Base-by-base conservation (phyloP, 2,888 invertebrate genomes). In the Malthinus seriepunctatus region DNA sequence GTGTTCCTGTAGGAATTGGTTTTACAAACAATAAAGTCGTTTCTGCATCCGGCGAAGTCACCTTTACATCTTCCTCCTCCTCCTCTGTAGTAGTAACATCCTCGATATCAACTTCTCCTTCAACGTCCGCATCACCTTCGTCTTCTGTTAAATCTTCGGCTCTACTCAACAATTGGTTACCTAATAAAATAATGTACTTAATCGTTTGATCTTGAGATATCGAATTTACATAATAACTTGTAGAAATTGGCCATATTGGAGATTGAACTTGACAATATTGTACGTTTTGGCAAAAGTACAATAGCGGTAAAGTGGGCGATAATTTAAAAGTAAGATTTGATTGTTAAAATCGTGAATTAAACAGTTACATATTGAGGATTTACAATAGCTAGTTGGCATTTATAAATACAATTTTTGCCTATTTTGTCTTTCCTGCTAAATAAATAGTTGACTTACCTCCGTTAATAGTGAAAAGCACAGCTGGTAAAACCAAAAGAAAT, bases 21-120 rank as follows among this genome's bases (percentile, higher is more conserved):
- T 89, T 90, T 1, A 88, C 91, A 78, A 99, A 99, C 59, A 97
- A 81, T 72, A 98, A 86, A 10, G 88, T 90, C 0, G 97, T 93
- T 70, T 96, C 95, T 2, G 94, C 93, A 81, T 97, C 91, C 44
- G 93, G 91, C 0, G 97, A 96, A 2, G 93, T 88, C 63, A 85
- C 87, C 2, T 84, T 83, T 62, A 85, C 84, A 67, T 84, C 84
- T 64, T 87, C 87, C 32, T 88, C 88, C 47, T 85, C 86, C 44
- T 81, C 79, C 62, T 85, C 84, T 0, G 84, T 88, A 39, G 85
- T 82, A 65, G 84, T 83, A 69, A 80, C 83, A 73, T 83, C 84
- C 51, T 72, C 75, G 54, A 78, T 76, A 61, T 87, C 88, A 47
- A 84, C 84, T 71, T 88, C 88, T 51, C 83, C 85, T 65, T 87